Evolutionary conservation across 1,140 invertebrate species (phyloP), one percentile per base, ranked within the genome.

Genomic region (Listronotus bonariensis): DNA sequence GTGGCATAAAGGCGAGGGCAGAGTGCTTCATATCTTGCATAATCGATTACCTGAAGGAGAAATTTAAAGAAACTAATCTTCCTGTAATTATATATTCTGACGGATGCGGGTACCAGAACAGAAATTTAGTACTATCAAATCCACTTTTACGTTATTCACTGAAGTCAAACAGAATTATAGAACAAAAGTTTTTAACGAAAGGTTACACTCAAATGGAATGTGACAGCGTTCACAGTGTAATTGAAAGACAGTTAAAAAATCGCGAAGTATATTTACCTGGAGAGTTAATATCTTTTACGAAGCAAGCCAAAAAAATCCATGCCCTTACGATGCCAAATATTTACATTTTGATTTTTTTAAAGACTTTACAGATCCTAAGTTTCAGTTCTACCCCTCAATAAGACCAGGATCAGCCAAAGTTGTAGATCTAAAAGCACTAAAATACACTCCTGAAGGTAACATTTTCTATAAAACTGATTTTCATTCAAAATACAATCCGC

Each of bases 201-300:
- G 79, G 80, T 12, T 79, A 81, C 57, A 80, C 77, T 15, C 78
- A 79, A 61, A 81, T 80, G 76, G 78, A 81, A 55, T 71, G 69
- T 49, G 79, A 82, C 62, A 71, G 68, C 7, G 72, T 79, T 1
- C 78, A 81, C 62, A 65, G 42, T 45, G 38, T 64, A 11, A 75
- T 76, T 12, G 69, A 68, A 54, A 54, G 26, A n/a, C 49, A 51
- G 18, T 31, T 62, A 46, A 34, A 52, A 12, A 1, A 12, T 5
- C 32, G 32, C 9, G 32, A 34, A 34, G 9, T 34, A 34, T 34
- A 34, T 34, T 34, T 34, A 34, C 32, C 32, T 6, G 9, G 32
- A 6, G 32, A 34, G 9, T 34, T 6, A 5, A 9, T 34, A 5
- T 6, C 32, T 9, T 6, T 34, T 6, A 34, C 32, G 5, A 5